A percentile compares a stretch with the other conserved stretches of the same genome.
These are phyloP conservation scores for Azorinus chamasolen DNA, from an alignment of 2,888 invertebrate species.

Conservation along the genomic window DNA sequence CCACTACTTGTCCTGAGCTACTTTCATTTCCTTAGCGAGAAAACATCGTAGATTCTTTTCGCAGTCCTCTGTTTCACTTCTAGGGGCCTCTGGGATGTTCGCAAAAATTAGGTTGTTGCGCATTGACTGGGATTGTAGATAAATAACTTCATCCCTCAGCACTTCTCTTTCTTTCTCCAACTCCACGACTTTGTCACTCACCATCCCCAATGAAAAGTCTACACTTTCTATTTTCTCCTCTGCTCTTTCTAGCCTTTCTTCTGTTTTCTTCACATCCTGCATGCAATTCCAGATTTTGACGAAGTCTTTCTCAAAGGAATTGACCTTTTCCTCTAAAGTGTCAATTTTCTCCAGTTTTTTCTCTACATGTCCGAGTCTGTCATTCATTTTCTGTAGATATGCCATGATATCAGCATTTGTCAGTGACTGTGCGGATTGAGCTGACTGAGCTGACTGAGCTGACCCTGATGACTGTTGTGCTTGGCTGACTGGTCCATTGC, in stretches of 20 bases:
- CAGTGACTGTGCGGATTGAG: too few species aligned
- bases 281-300: slow-evolving; percentile 10
- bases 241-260: slow-evolving; percentile 5
- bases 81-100: slow-evolving; percentile 17
- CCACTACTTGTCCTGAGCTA: too few species aligned
- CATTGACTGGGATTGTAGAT: slow-evolving; percentile 34
- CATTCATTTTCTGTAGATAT: too few species aligned
- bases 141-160: slow-evolving; percentile 11
- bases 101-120: slow-evolving; percentile 27
- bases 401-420: too few species aligned
- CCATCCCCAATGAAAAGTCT: slow-evolving; percentile 17
- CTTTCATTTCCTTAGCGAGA: too few species aligned
- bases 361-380: not conserved
- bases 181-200: slow-evolving; percentile 1
- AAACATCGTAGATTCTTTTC: too few species aligned
- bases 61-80: slow-evolving; percentile 11
- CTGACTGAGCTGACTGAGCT: too few species aligned
- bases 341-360: not conserved
- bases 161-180: slow-evolving; percentile 22
- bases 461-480: too few species aligned
- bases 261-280: slow-evolving; percentile 15
- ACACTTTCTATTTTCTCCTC: slow-evolving; percentile 10
- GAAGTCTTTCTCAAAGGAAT: slow-evolving; percentile 11
- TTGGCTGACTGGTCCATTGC: too few species aligned
- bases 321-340: slow-evolving; percentile 2